Evolutionary conservation across 2,888 invertebrate species (phyloP), one percentile per base, ranked within the genome.

Genomic region (Apodemia duryi): DNA sequence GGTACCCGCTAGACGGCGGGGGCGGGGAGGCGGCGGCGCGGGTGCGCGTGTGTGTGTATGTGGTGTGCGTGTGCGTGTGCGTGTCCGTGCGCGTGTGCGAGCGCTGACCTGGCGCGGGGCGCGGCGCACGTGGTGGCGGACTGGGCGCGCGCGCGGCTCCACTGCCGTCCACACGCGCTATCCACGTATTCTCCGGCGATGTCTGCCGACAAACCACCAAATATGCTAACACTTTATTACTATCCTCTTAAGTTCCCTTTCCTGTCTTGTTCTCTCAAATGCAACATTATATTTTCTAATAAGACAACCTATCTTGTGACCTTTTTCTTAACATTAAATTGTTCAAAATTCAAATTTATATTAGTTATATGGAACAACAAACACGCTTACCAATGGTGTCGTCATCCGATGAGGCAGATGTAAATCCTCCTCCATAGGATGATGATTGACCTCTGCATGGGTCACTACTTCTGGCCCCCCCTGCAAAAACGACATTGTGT

Each of bases 381-480:
- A 43, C 5, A 4, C 11, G 77, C 86, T 78, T 63, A 92, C 92
- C 92, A 83, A 92, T 83, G 86, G 92, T 90, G 86, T 93, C 92
- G 80, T 93, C 93, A 82, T 93, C 93, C 83, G 92, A 92, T 85
- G 92, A 92, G 87, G 92, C 92, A 86, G 92, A 93, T 89, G 92
- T 86, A 89, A 92, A 90, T 88, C 92, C 92, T 85, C 91, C 89
- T 85, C 91, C 89, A 78, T 88, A 90, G 85, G 91, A 88, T 87
- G 90, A 92, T 92, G 92, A 85, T 92, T 92, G 92, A 92, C 92
- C 88, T 92, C 92, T 79, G 91, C 92, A 90, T 83, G 92, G 73
- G 91, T 92, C 92, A 92, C 92, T 77, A 92, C 78, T 77, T 91
- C 91, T 78, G 86, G 85, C 75, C 80, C 87, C 82, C 68, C 79